Percentiles rank a stretch among this genome's conserved stretches.
Evolutionary conservation across 1,140 invertebrate genomes (phyloP).

Genomic region (Himalopsyche phryganea): DNA sequence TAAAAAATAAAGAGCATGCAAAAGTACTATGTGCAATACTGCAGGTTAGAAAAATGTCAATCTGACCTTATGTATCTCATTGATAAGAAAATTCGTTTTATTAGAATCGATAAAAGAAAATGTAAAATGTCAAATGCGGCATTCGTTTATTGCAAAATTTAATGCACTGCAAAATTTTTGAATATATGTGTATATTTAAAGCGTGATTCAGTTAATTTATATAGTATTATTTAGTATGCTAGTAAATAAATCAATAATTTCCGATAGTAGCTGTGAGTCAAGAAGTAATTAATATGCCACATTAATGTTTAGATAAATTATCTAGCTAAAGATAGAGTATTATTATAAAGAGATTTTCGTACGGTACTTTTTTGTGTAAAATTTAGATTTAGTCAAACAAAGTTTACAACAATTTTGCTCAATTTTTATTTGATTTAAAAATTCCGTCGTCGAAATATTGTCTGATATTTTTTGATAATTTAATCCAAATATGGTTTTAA

Average conservation of each 20-base stretch:
- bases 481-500: too few relatives aligned
- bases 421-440: background rate
- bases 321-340: background rate
- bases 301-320: slow-evolving; percentile 3
- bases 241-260: background rate
- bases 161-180: too few relatives aligned
- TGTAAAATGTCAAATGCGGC: too few relatives aligned
- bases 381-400: background rate
- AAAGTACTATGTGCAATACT: slow-evolving; percentile 18
- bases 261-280: slow-evolving; percentile 11
- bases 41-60: slow-evolving; percentile 16
- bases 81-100: too few relatives aligned
- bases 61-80: background rate
- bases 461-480: background rate
- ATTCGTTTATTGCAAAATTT: too few relatives aligned
- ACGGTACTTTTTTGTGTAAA: background rate
- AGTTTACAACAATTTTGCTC: background rate
- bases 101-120: too few relatives aligned
- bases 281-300: slow-evolving; percentile 8
- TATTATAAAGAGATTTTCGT: background rate
- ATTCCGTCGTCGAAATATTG: background rate
- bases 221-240: too few relatives aligned
- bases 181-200: too few relatives aligned
- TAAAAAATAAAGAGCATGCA: slow-evolving; percentile 17
- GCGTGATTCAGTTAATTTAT: too few relatives aligned